Evolutionary conservation across 2,797 vertebrate genomes (phyloP).

Genomic region (Sebastes hubbsi): DNA sequence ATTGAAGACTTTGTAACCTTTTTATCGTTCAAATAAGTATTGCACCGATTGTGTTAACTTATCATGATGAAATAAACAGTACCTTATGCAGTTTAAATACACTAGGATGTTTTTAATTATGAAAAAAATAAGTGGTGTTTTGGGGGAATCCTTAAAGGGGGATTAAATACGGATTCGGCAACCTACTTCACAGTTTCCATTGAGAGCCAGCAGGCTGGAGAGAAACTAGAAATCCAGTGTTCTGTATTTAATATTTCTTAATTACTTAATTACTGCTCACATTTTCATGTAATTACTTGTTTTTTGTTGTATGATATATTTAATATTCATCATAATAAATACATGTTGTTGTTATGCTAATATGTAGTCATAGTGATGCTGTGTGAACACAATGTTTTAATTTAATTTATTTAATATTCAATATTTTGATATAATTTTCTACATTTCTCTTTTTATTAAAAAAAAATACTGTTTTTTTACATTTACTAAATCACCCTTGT

Average conservation of each 20-base stretch:
- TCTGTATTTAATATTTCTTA: not conserved
- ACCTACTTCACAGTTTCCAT: not conserved
- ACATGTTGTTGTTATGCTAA: not conserved
- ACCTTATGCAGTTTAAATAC: accelerated
- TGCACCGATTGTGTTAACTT: accelerated
- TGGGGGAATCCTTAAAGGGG: accelerated
- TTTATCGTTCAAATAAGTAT: no score
- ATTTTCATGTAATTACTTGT: not conserved
- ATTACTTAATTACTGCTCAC: not conserved
- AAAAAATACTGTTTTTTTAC: not conserved
- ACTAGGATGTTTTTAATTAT: accelerated
- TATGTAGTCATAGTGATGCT: not conserved
- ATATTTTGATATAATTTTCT: not conserved
- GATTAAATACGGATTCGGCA: conserved; percentile 12
- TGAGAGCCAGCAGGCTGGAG: no score
- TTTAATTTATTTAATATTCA: not conserved
- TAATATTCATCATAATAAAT: not conserved
- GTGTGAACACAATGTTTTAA: not conserved
- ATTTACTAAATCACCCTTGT: not conserved
- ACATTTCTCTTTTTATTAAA: not conserved
- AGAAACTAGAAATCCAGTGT: not conserved
- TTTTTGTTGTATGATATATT: not conserved
- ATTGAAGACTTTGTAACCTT: not conserved
- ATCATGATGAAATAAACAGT: accelerated
- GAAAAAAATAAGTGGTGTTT: accelerated